Percentiles rank a stretch among this genome's conserved stretches.
Evolutionary conservation across 1,140 invertebrate genomes (phyloP).

Genomic region (Apocrypta bakeri): DNA sequence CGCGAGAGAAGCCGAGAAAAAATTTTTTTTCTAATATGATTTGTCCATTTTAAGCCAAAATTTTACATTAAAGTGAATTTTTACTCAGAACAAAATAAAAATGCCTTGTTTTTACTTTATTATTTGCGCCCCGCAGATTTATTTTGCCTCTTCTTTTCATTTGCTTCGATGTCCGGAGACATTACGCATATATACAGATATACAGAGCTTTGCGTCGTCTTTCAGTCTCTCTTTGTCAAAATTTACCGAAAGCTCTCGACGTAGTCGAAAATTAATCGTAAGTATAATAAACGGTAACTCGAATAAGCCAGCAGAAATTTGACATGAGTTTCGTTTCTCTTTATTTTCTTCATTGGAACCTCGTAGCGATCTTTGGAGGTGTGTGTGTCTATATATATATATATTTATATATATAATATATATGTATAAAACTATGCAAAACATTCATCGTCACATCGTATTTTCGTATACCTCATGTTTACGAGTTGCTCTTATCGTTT

Average conservation of each 20-base stretch:
- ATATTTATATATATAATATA: too few species aligned
- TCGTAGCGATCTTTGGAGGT: too few species aligned
- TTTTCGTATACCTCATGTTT: too few species aligned
- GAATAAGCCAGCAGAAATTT: neutral
- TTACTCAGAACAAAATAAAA: conserved; percentile 16
- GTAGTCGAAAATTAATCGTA: neutral
- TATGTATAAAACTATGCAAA: too few species aligned
- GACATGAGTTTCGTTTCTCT: neutral
- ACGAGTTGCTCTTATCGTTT: too few species aligned
- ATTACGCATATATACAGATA: too few species aligned
- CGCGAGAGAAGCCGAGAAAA: neutral
- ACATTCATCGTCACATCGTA: too few species aligned
- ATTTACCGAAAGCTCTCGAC: neutral
- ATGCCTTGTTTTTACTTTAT: neutral
- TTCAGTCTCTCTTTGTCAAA: neutral
- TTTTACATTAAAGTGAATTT: conserved; percentile 40
- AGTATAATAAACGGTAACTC: neutral
- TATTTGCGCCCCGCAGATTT: neutral
- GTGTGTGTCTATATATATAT: neutral
- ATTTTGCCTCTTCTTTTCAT: neutral
- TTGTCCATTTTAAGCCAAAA: conserved; percentile 22
- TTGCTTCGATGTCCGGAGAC: neutral
- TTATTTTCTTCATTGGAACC: neutral
- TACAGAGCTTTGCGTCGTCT: too few species aligned
- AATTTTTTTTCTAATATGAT: conserved; percentile 30